A percentile compares a stretch with the other conserved stretches of the same genome.
phyloP scores from a whole-genome alignment of 1,140 invertebrate genomes.

The Aethina tumida region DNA sequence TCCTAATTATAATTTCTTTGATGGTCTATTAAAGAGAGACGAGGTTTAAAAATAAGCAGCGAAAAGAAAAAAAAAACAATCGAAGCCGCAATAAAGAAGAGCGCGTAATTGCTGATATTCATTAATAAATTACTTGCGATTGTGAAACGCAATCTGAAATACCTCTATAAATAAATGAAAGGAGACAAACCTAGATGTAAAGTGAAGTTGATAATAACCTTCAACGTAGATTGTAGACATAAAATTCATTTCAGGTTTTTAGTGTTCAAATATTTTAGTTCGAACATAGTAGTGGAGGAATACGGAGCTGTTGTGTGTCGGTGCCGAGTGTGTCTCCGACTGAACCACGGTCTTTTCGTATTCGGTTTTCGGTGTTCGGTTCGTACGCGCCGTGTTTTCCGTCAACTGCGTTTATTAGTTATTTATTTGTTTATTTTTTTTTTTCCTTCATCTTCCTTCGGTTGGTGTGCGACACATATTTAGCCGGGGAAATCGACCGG shows the following conservation, averaged over 20 bases:
- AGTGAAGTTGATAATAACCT: slow-evolving; percentile 28
- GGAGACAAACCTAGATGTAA: slow-evolving; percentile 23
- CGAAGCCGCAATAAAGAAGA: slow-evolving; percentile 15
- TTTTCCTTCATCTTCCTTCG: too few relatives aligned
- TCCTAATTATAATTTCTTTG: slow-evolving; percentile 20
- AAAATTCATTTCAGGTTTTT: slow-evolving; percentile 30
- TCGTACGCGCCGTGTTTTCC: too few relatives aligned
- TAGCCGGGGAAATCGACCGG: too few relatives aligned
- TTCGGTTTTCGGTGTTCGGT: too few relatives aligned
- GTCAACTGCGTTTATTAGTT: too few relatives aligned
- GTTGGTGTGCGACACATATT: too few relatives aligned
- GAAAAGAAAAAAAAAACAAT: slow-evolving; percentile 16
- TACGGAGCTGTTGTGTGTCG: slow-evolving; percentile 17
- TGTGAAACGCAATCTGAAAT: slow-evolving; percentile 21
- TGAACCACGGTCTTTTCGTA: too few relatives aligned
- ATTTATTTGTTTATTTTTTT: too few relatives aligned
- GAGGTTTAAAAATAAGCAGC: too few relatives aligned
- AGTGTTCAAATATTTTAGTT: slow-evolving; percentile 29
- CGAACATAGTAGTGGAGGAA: slow-evolving; percentile 24
- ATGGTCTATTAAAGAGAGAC: too few relatives aligned
- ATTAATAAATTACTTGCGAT: slow-evolving; percentile 22
- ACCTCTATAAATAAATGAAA: slow-evolving; percentile 24
- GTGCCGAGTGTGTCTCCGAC: too few relatives aligned
- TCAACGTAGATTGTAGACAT: slow-evolving; percentile 28
- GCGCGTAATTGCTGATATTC: slow-evolving; percentile 21